Base-by-base conservation (phyloP, 2,888 invertebrate species). In the Dinocampus coccinellae region DNA sequence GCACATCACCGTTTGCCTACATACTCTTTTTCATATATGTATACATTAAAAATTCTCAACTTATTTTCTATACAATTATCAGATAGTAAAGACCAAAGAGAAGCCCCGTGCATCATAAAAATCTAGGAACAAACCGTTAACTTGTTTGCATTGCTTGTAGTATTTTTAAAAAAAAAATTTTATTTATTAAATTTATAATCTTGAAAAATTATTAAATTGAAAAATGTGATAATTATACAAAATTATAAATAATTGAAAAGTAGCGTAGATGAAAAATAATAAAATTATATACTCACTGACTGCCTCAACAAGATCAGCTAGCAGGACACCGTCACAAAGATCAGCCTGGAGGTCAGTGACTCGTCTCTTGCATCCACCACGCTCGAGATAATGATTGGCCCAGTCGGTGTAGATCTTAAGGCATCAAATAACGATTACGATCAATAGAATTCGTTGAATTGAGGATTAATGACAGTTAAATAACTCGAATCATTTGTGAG, bases 361-460 rank as follows among this genome's bases (percentile, higher is more conserved):
- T 82, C 95, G 93, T 73, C 94, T 92, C 81, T 96, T 94, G 79
- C 95, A 95, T 77, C 94, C 92, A 71, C 95, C 95, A 83, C 97
- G 95, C 88, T 98, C 97, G 90, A 98, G 89, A 88, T 98, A 98
- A 86, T 98, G 97, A 89, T 98, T 98, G 62, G 97, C 98, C 98
- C 98, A 98, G 89, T 98, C 97, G 70, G 97, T 97, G 89, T 98
- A 98, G 84, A 98, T 97, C 97, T 98, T 91, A 3, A 90, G 78
- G 47, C 73, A 73, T 55, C 58, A 61, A 75, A 68, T 26, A 73
- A 66, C 16, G 67, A 72, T 72, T 62, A 58, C 20, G 67, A 72
- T 72, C 67, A 67, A 57, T 72, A 22, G 33, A n/a, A 57, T 24
- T 61, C 47, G 66, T 62, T 66, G 55, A 29, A 42, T 33, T 3